Base-by-base conservation (phyloP, 2,797 vertebrate species). In the Propithecus perrieri region DNA sequence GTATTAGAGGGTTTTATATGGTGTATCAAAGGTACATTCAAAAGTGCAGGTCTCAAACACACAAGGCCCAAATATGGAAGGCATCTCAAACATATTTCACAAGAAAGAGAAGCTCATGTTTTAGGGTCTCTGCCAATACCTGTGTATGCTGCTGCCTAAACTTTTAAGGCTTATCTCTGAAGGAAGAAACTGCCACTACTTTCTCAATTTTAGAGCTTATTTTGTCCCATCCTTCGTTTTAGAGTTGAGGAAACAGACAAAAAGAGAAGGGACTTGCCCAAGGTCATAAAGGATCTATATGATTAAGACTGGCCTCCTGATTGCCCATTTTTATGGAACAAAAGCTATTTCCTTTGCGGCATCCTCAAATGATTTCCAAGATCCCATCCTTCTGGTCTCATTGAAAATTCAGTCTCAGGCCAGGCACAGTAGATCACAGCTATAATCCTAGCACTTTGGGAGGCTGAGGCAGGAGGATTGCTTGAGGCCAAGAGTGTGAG, bases 291-390 rank as follows among this genome's bases (percentile, higher is more conserved):
- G n/a, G 28, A 3, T 46, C 75, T 43, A 43, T 89, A 22, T n/a
- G n/a, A 90, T 76, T 75, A 74, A 35, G 46, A 46, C 46, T 46
- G 46, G 46, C 46, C 46, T 46, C 46, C 46, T 85, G 43, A 48
- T 65, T 69, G 72, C 78, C 24, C 24, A 55, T 57, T 84, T 53
- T 83, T 61, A 10, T 69, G 63, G 7, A 72, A 76, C 33, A 85
- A 94, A 96, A 85, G 17, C 35, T 61, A 28, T 91, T 88, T 79
- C 33, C 43, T 96, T 86, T 75, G 26, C 14, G 81, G 89, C 33
- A 72, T 87, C 46, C 33, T 96, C 53, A 48, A 69, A 72, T 59
- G 4, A 69, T 94, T 46, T 57, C 59, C 35, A 93, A 89, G 67
- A 30, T 90, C 35, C 91, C 41, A 18, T 65, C 50, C 85, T 93